phyloP scores from a whole-genome alignment of 1,140 invertebrate genomes.

The Neocloeon triangulifer region DNA sequence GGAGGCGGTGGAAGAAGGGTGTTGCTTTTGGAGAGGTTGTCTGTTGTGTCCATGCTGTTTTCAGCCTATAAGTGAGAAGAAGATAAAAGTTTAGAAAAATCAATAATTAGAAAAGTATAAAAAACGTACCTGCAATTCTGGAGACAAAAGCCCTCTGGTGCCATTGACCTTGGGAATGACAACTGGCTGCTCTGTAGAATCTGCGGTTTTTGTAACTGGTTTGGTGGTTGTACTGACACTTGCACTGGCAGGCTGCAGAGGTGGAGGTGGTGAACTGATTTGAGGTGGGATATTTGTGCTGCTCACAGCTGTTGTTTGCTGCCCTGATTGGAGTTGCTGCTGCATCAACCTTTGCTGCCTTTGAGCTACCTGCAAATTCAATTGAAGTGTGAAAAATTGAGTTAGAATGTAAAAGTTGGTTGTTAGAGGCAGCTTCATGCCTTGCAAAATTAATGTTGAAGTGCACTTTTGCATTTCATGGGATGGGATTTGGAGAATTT shows the following conservation, averaged over 20 bases:
- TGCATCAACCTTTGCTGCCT: conserved; percentile 29
- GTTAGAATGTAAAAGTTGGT: too few relatives aligned
- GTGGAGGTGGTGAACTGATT: conserved; percentile 4
- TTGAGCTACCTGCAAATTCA: conserved; percentile 26
- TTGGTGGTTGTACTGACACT: conserved; percentile 7
- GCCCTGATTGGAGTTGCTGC: conserved; percentile 24
- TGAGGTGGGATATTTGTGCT: conserved; percentile 5
- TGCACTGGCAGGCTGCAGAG: conserved; percentile 9
- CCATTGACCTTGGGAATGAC: neutral
- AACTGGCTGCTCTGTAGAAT: neutral
- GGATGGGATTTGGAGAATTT: too few relatives aligned
- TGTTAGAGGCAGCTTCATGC: too few relatives aligned
- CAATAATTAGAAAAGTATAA: too few relatives aligned
- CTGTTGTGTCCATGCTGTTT: neutral
- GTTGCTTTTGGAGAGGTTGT: conserved; percentile 12
- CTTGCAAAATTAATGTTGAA: too few relatives aligned
- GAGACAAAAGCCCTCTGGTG: too few relatives aligned
- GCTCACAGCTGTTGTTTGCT: conserved; percentile 10
- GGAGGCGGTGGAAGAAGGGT: neutral
- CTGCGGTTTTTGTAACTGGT: conserved; percentile 10
- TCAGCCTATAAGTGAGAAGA: too few relatives aligned
- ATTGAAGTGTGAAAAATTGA: neutral
- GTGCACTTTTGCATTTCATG: too few relatives aligned
- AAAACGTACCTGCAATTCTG: too few relatives aligned
- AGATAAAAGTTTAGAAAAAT: too few relatives aligned